Base-by-base conservation (phyloP, 2,113 vertebrate genomes). In the Paracanthobrama guichenoti region DNA sequence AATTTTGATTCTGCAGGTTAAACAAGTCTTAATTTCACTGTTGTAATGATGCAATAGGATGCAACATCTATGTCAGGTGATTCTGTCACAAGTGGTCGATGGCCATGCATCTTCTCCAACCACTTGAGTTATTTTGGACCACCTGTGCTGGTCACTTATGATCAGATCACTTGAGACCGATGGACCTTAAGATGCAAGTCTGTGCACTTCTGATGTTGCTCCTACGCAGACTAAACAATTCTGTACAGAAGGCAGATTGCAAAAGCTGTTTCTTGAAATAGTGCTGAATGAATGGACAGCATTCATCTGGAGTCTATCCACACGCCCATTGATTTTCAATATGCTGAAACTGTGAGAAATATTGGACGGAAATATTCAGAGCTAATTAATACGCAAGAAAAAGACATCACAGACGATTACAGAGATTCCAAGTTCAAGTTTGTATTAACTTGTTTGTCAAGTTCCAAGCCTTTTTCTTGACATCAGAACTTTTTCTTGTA, bases 261-360 rank as follows among this genome's bases (percentile, higher is more conserved):
- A 42, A 69, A 69, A 24, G 10, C 3, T 22, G 18, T 69, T 73
- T 73, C 42, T 46, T 26, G 22, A 73, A 46, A 46, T 73, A 24
- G 42, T 24, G 42, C 42, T 72, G 12, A 72, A 46, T 72, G 22
- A 72, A 72, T 72, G 12, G 42, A 14, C 42, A 46, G 22, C 22
- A 46, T 72, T 72, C 35, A 69, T 42, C 66, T 69, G 66, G 66
- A 69, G 66, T 69, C 31, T 22, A 22, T 69, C 66, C 35, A 69
- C 18, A 39, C 39, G 22, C 12, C 42, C n/a, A 44, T 24, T 72
- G 69, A 72, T 72, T 72, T 46, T 46, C 69, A 44, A 44, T 72
- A 44, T 42, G 69, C 69, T 72, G 69, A 72, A n/a, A 9, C 66
- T 69, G 66, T 69, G 66, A 69, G 66, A 69, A 72, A 46, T 72